Percentiles rank a stretch among this genome's conserved stretches.
Conservation (phyloP, 2,888 invertebrate genomes). For the Rhimphoctona megacephalus region DNA sequence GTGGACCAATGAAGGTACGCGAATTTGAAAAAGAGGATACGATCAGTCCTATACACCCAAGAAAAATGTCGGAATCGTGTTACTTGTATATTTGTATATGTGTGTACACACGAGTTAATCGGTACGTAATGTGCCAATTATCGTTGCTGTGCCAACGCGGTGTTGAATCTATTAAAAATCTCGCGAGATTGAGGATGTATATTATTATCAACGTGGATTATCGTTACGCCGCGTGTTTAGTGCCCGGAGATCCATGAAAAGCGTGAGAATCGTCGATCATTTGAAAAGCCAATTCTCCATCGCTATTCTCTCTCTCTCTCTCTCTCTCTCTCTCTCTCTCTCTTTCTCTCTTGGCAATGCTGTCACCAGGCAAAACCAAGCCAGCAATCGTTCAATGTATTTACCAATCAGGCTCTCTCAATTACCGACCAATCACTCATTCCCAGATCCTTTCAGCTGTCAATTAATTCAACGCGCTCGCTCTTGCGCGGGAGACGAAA, state of each 20-base stretch:
- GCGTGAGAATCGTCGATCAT: constrained; percentile 68
- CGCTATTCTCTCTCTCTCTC: background rate
- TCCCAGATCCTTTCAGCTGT: constrained; percentile 67
- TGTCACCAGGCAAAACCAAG: constrained; percentile 42
- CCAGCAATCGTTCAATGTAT: constrained; percentile 51
- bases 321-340: constrained; percentile 25
- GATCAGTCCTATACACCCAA: constrained; percentile 1
- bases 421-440: constrained; percentile 70
- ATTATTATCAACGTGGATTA: constrained; percentile 58
- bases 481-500: constrained; percentile 27
- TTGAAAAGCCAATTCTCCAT: constrained; percentile 56
- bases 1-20: constrained; percentile 17
- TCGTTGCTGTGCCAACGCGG: constrained; percentile 34
- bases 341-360: constrained; percentile 19
- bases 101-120: constrained; percentile 5
- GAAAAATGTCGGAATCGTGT: constrained; percentile 32
- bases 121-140: constrained; percentile 49
- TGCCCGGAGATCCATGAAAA: constrained; percentile 55
- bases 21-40: constrained; percentile 28
- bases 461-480: constrained; percentile 67
- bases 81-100: background rate
- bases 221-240: constrained; percentile 45
- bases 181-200: constrained; percentile 8
- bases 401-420: constrained; percentile 68
- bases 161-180: constrained; percentile 39